A percentile compares a stretch with the other conserved stretches of the same genome.
Conservation (phyloP, 1,140 invertebrate species). For the Macrotrachela quadricornifera region DNA sequence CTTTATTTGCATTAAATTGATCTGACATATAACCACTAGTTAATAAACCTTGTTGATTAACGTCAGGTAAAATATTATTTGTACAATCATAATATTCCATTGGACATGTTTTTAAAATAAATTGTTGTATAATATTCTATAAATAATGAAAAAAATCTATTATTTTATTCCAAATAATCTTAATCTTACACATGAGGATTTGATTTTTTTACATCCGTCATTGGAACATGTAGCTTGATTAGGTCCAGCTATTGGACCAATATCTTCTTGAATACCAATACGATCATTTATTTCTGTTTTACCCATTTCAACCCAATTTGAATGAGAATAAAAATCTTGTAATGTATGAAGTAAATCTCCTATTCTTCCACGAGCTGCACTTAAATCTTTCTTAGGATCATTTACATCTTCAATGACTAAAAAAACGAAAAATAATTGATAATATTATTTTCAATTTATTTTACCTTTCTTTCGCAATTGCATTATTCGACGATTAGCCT, state of each 20-base stretch:
- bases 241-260: neutral
- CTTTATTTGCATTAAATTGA: neutral
- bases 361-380: neutral
- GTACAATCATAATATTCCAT: constrained; percentile 1
- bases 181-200: no score
- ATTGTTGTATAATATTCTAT: neutral
- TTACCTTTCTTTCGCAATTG: no score
- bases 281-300: neutral
- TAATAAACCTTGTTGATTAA: no score
- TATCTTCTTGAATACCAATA: neutral
- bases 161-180: no score
- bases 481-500: constrained; percentile 3
- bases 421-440: no score
- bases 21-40: neutral
- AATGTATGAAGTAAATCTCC: constrained; percentile 5
- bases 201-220: neutral
- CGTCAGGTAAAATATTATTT: neutral
- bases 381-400: neutral
- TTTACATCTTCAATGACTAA: no score
- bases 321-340: constrained; percentile 8
- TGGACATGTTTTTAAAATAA: neutral
- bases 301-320: constrained; percentile 9
- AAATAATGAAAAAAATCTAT: no score
- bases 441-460: no score
- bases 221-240: neutral